Evolutionary conservation across 2,113 vertebrate species (phyloP).

Genomic region (Syngnathoides biaculeatus): DNA sequence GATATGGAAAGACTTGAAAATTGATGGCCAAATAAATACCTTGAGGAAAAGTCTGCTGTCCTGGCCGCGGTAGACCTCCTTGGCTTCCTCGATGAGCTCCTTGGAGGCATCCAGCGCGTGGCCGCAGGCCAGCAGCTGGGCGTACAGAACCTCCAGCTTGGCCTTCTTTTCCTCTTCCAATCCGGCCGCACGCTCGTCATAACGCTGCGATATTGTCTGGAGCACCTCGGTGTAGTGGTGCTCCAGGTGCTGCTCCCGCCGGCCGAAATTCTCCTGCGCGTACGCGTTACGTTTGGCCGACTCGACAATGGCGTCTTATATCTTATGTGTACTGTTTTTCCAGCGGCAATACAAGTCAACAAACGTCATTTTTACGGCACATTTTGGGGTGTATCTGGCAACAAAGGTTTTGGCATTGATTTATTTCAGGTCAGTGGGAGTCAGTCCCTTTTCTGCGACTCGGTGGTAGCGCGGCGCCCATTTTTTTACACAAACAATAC

Average conservation of each 20-base stretch:
- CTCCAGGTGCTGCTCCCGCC: constrained; percentile 89
- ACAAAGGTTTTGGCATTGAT: no score
- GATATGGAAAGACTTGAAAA: background rate
- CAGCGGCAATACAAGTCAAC: no score
- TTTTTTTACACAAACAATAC: background rate
- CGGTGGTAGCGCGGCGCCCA: background rate
- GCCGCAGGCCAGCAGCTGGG: constrained; percentile 84
- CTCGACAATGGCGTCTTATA: no score
- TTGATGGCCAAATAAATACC: constrained; percentile 64
- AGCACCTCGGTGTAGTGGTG: constrained; percentile 86
- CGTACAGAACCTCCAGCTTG: constrained; percentile 87
- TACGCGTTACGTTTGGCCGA: background rate
- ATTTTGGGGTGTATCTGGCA: no score
- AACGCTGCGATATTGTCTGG: constrained; percentile 84
- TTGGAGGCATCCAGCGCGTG: constrained; percentile 82
- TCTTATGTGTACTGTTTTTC: no score
- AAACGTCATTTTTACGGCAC: no score
- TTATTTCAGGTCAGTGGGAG: no score
- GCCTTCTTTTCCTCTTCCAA: constrained; percentile 86
- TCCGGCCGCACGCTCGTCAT: constrained; percentile 76
- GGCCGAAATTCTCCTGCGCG: constrained; percentile 90
- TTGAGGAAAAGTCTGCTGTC: constrained; percentile 84
- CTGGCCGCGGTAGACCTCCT: constrained; percentile 76
- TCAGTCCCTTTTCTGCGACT: background rate
- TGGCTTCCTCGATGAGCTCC: constrained; percentile 84